phyloP scores from a whole-genome alignment of 2,113 vertebrate genomes.

The Thalassarche chlororhynchos region DNA sequence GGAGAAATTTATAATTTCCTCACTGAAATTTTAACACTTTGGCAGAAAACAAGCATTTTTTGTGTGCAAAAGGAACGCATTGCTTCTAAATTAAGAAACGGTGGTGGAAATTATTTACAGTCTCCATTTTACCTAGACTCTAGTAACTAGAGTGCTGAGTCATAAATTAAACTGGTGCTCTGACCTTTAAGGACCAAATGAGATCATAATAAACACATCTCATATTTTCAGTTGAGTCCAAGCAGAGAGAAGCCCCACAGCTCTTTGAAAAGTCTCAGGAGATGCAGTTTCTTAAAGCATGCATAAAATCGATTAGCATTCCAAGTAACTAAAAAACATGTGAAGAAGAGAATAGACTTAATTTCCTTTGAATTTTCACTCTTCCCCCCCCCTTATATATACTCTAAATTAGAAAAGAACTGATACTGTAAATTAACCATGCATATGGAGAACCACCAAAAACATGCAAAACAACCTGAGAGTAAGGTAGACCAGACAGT shows the following conservation, averaged over 20 bases:
- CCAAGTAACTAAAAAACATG: not conserved
- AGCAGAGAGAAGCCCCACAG: not conserved
- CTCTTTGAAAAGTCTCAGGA: not conserved
- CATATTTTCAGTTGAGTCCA: not conserved
- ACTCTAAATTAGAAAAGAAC: not conserved
- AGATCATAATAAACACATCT: constrained; percentile 55
- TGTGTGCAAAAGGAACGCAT: not conserved
- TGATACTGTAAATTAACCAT: not conserved
- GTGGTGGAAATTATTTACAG: constrained; percentile 5
- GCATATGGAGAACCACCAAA: not conserved
- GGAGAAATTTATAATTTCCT: not conserved
- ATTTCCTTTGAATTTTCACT: not conserved
- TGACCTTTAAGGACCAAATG: constrained; percentile 43
- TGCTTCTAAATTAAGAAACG: not conserved
- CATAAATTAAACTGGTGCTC: constrained; percentile 40
- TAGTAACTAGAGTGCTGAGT: constrained; percentile 27
- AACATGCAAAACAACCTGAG: not conserved
- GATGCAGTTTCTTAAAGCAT: not conserved
- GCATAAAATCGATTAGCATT: not conserved
- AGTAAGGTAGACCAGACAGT: not conserved
- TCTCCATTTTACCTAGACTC: constrained; percentile 31
- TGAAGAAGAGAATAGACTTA: not conserved
- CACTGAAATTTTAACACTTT: not conserved
- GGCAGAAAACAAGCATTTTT: not conserved
- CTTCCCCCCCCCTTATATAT: not conserved